phyloP scores from a whole-genome alignment of 2,797 vertebrate species.

The Streptopelia turtur region DNA sequence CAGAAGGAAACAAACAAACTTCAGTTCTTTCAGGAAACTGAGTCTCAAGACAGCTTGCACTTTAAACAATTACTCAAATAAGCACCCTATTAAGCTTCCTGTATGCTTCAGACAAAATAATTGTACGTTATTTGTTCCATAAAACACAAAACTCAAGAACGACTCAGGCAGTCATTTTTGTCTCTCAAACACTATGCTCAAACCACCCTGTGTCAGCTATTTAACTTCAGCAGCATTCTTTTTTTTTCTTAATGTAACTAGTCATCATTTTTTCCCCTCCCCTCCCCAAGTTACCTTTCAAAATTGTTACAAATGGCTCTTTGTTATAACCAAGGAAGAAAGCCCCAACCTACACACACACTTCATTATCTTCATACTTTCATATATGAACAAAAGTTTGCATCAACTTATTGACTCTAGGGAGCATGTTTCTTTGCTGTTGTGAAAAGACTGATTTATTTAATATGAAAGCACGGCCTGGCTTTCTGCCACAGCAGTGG shows the following conservation, averaged over 20 bases:
- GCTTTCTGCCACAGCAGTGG: neutral
- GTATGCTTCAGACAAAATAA: neutral
- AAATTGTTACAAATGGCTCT: neutral
- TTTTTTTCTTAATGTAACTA: neutral
- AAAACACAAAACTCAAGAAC: neutral
- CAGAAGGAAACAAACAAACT: neutral
- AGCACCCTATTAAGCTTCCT: neutral
- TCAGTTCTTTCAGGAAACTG: neutral
- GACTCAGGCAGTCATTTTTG: neutral
- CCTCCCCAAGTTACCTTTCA: neutral
- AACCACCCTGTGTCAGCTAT: neutral
- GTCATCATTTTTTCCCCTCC: neutral
- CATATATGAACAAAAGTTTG: neutral
- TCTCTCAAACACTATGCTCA: neutral
- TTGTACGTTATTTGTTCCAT: neutral
- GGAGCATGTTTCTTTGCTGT: neutral
- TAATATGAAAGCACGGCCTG: slow-evolving; percentile 1
- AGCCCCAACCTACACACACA: neutral
- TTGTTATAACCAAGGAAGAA: neutral
- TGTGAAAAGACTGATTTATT: slow-evolving; percentile 39
- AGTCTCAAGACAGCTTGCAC: neutral
- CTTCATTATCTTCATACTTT: neutral
- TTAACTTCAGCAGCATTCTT: neutral
- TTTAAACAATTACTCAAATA: neutral
- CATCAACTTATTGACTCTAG: neutral